Evolutionary conservation across 2,113 vertebrate genomes (phyloP).

Genomic region (Xiphias gladius): DNA sequence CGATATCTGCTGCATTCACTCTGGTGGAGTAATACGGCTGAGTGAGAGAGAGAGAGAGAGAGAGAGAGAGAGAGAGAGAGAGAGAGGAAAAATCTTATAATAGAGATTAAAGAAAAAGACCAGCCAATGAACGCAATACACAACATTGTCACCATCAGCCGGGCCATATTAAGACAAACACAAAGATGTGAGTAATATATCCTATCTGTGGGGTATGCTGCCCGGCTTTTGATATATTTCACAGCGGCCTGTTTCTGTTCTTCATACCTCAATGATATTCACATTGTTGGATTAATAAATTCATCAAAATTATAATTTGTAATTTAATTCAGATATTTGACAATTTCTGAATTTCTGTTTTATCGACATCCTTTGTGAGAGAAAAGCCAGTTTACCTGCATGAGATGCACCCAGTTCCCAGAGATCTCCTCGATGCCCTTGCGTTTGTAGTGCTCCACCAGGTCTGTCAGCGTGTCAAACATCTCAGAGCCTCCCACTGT

Average conservation of each 20-base stretch:
- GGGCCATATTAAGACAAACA: neutral
- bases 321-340: neutral
- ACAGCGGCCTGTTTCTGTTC: neutral
- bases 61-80: neutral
- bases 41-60: neutral
- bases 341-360: neutral
- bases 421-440: slow-evolving; percentile 92
- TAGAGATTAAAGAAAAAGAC: slow-evolving; percentile 22
- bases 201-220: slow-evolving; percentile 36
- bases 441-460: slow-evolving; percentile 93
- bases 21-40: slow-evolving; percentile 93
- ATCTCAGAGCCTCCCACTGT: slow-evolving; percentile 89
- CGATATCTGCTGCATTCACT: slow-evolving; percentile 94
- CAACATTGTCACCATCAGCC: neutral
- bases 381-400: slow-evolving; percentile 72
- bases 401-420: slow-evolving; percentile 89
- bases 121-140: neutral
- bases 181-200: slow-evolving; percentile 53
- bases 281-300: neutral
- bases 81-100: neutral
- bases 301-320: neutral
- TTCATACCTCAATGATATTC: neutral
- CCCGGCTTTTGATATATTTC: slow-evolving; percentile 6
- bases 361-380: neutral
- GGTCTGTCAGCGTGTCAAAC: slow-evolving; percentile 91